Base-by-base conservation (phyloP, 2,888 invertebrate species). In the Bunonema sp. region DNA sequence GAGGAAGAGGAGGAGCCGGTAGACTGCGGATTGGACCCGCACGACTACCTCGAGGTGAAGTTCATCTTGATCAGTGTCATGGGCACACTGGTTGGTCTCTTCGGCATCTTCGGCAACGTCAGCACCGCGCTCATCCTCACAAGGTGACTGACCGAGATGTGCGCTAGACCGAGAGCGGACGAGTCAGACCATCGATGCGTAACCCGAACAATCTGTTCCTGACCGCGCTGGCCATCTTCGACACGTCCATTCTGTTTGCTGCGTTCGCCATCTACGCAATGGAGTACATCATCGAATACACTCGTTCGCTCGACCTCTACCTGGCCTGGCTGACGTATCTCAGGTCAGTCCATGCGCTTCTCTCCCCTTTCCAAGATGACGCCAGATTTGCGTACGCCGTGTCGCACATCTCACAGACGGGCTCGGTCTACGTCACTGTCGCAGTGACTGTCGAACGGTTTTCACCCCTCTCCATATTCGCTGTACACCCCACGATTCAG, bases 141-240 rank as follows among this genome's bases (percentile, higher is more conserved):
- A 44, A 49, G 57, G 55, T 57, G 18, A 39, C n/a, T 3, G 8
- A 31, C 18, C 5, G 15, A 31, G 29, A 2, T n/a, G n/a, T n/a
- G n/a, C n/a, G n/a, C n/a, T n/a, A n/a, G n/a, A n/a, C n/a, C n/a
- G n/a, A n/a, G n/a, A n/a, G n/a, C n/a, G n/a, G n/a, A n/a, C n/a
- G n/a, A n/a, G n/a, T 23, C 44, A 78, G 86, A 41, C 86, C 87
- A 20, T 82, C 88, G 72, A 89, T 91, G 89, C 79, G 84, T 62
- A 86, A 86, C 44, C 87, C 88, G 67, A 85, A 89, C 68, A 89
- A 89, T 73, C 84, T 86, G 71, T 78, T 89, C 67, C 77, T 93
- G 46, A 83, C 86, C 52, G 88, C 87, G 4, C 77, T 93, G 57
- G 89, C 91, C 20, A 78, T 84, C 58, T 87, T 86, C 72, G 93